Base-by-base conservation (phyloP, 2,113 vertebrate species). In the Cettia cetti region DNA sequence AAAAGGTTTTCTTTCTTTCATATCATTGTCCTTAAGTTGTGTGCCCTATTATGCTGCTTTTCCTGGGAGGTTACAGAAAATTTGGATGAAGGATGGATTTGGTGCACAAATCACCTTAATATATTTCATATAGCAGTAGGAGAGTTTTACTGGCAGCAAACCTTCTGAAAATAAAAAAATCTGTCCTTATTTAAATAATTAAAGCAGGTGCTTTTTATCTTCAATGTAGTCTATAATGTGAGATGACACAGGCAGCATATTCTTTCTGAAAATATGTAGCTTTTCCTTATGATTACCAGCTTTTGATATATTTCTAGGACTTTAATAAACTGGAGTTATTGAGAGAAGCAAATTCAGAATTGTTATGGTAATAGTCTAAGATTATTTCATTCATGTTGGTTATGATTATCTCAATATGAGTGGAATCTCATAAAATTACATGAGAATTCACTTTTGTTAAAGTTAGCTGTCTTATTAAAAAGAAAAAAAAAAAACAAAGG, bases 11-110 rank as follows among this genome's bases (percentile, higher is more conserved):
- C 8, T 52, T 79, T 82, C 9, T 35, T 71, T 81, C 21, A 22
- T 1, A 0, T 44, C 14, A 4, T 50, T 20, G 10, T 68, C 7
- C 12, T 54, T 49, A 11, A 74, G 3, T 13, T 66, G 7, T 39
- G 22, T 71, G 22, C 39, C 11, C 11, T 69, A 12, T 1, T 63
- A 20, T n/a, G 9, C 3, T 20, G 10, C 19, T 70, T 91, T 91
- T 66, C 47, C 49, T 1, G 0, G 6, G 23, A 68, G 1, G 4
- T 40, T 37, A 22, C 22, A 42, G 28, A 80, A 45, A 27, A 74
- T 53, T n/a, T 50, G 22, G 2, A 2, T 39, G 35, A 74, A 74
- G 65, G 33, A 64, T 4, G 15, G 44, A n/a, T 70, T 47, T 60
- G 12, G 15, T 53, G 24, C 33, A 64, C 23, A 60, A 69, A 39